These are phyloP conservation scores for Dolomedes plantarius DNA, from an alignment of 2,888 invertebrate genomes.

Conservation along the genomic window DNA sequence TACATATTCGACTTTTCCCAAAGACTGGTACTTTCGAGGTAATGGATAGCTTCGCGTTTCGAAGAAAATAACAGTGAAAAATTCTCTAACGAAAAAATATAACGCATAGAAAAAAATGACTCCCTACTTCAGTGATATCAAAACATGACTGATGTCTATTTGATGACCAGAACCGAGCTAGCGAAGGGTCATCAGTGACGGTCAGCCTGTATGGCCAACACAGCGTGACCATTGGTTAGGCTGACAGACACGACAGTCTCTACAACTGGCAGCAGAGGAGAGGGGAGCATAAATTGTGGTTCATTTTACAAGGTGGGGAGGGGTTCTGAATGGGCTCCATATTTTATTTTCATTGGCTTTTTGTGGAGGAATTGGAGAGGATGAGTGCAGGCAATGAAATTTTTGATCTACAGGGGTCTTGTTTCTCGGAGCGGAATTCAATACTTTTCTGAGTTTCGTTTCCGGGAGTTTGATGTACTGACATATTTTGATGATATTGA, in stretches of 20 bases:
- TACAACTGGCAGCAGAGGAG: background rate
- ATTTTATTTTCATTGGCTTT: background rate
- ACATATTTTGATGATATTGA: background rate
- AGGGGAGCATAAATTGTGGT: background rate
- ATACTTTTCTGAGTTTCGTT: background rate
- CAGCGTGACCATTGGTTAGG: constrained; percentile 34
- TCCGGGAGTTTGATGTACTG: background rate
- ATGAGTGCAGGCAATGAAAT: background rate
- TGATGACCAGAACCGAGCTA: constrained; percentile 43
- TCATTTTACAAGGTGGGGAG: background rate
- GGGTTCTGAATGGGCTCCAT: background rate
- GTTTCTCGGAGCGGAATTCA: background rate
- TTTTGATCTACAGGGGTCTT: background rate
- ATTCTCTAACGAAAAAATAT: background rate
- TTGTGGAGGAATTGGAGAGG: background rate
- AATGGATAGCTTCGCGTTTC: background rate
- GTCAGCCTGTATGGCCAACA: constrained; percentile 35
- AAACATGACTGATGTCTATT: constrained; percentile 56
- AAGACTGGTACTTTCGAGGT: background rate
- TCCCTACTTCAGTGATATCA: background rate
- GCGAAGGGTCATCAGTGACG: constrained; percentile 43
- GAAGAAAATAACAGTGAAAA: background rate
- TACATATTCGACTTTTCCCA: background rate
- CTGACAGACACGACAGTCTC: constrained; percentile 21
- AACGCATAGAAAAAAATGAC: background rate